Evolutionary conservation across 2,113 vertebrate species (phyloP).

Genomic region (Orientallactaga bullata): DNA sequence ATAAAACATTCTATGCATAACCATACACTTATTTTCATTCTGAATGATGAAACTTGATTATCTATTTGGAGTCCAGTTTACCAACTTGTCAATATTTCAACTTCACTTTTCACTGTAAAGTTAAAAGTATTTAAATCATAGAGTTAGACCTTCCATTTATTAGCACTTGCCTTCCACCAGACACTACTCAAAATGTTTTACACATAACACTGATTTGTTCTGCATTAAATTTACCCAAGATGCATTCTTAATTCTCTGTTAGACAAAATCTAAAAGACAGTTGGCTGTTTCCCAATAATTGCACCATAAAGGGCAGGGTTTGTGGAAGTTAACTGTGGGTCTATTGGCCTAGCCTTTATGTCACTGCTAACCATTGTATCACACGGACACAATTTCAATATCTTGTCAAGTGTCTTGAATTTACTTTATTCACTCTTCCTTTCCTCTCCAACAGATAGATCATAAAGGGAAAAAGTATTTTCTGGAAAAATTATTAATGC

Average conservation of each 20-base stretch:
- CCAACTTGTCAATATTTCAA: background rate
- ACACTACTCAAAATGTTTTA: background rate
- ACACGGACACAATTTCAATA: background rate
- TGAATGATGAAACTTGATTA: conserved; percentile 3
- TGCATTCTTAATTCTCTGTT: background rate
- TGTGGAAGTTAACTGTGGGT: background rate
- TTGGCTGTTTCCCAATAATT: background rate
- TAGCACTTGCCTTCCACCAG: background rate
- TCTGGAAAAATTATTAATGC: background rate
- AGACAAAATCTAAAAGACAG: background rate
- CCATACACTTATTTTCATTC: conserved; percentile 31
- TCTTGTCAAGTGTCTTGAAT: background rate
- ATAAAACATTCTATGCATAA: conserved; percentile 22
- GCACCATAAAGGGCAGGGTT: background rate
- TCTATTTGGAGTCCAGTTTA: background rate
- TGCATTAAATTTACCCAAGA: background rate
- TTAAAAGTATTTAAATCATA: background rate
- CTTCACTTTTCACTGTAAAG: conserved; percentile 32
- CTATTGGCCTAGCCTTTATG: background rate
- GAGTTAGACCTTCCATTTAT: background rate
- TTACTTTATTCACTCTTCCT: background rate
- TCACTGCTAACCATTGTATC: background rate
- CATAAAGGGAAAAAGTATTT: background rate
- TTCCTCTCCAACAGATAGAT: conserved; percentile 17
- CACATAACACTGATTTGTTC: background rate